A percentile compares a stretch with the other conserved stretches of the same genome.
Evolutionary conservation across 2,888 invertebrate genomes (phyloP).

Genomic region (Antitype chi): DNA sequence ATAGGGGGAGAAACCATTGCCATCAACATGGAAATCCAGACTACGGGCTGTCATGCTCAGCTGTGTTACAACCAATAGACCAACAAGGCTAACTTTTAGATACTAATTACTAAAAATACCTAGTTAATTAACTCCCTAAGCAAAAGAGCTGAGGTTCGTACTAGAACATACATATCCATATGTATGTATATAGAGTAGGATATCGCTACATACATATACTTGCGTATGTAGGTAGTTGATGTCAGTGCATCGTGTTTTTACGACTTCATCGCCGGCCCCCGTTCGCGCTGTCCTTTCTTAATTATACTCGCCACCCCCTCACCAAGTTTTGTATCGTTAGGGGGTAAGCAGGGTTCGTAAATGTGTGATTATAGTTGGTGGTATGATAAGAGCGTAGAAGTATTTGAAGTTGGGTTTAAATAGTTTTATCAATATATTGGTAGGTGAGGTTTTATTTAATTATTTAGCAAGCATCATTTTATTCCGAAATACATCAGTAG

Average conservation of each 20-base stretch:
- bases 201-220: conserved; percentile 3
- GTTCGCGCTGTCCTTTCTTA: conserved; percentile 58
- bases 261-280: conserved; percentile 48
- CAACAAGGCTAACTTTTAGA: background rate
- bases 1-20: background rate
- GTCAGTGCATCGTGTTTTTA: conserved; percentile 62
- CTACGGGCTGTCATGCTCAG: background rate
- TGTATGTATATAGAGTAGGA: background rate
- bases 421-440: background rate
- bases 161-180: background rate
- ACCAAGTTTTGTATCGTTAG: conserved; percentile 20
- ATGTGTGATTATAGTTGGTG: conserved; percentile 51
- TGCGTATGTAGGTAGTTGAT: conserved; percentile 30
- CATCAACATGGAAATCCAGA: background rate
- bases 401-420: conserved; percentile 28
- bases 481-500: background rate
- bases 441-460: background rate
- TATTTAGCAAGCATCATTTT: background rate
- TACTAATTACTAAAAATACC: background rate
- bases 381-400: conserved; percentile 3
- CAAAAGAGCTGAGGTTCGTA: background rate
- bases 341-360: conserved; percentile 49
- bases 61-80: no score
- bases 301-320: conserved; percentile 52
- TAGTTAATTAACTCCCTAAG: background rate